Evolutionary conservation across 2,797 vertebrate species (phyloP), one percentile per base, ranked within the genome.

Genomic region (Platalea minor): DNA sequence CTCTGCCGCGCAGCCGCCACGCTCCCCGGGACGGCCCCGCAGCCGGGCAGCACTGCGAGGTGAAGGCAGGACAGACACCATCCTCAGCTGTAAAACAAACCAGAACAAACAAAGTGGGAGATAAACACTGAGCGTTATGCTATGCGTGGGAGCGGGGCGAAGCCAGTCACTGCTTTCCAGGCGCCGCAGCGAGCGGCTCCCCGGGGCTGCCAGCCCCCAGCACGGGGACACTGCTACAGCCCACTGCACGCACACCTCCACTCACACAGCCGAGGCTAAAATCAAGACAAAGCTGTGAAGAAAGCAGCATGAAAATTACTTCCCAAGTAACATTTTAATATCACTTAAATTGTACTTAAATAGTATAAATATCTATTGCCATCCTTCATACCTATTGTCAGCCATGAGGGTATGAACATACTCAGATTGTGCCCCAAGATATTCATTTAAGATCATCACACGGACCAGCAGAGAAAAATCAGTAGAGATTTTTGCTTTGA

Each of bases 221-320:
- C 18, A 9, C 13, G 1, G 33, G 24, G 23, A 77, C 45, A 29
- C 26, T 0, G 2, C 17, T 15, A 17, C 5, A 1, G 23, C 23
- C 19, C 29, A 6, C 54, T 18, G 56, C 35, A 16, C 17, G 2
- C 54, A 31, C 59, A 5, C 8, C 37, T 48, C 26, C 3, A 5
- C 26, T 60, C 59, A 15, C 35, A 5, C 11, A 11, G 31, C 13
- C 3, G 1, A 67, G 41, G 28, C 35, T 37, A 53, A 77, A 54
- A 37, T 21, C 35, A 59, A n/a, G 33, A n/a, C 5, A 18, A 31
- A 37, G 37, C 41, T 11, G 21, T 39, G 45, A 51, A 72, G 51
- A 50, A 74, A 61, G 31, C 18, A 64, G n/a, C n/a, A 18, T 7
- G 16, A 69, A 45, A 50, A 20, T 26, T 56, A 37, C 12, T 17